Evolutionary conservation across 2,113 vertebrate genomes (phyloP).

Genomic region (Chionodraco myersi): DNA sequence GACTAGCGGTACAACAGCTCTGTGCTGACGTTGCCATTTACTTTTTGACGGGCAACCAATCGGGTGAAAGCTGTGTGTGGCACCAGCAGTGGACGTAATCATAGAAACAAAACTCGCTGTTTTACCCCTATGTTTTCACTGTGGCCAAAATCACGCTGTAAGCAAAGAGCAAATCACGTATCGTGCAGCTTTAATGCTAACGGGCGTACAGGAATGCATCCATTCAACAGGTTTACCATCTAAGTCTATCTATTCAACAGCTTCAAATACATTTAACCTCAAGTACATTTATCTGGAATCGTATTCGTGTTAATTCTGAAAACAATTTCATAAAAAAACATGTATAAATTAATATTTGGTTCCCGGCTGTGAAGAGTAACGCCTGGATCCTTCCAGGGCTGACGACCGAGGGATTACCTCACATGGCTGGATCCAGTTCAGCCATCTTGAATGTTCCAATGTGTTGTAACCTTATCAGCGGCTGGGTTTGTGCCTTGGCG

Average conservation of each 20-base stretch:
- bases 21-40: too few species aligned
- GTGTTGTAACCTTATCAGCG: constrained; percentile 45
- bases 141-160: too few species aligned
- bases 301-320: not conserved
- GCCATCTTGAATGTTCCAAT: constrained; percentile 56
- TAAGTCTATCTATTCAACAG: not conserved
- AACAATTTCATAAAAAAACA: constrained; percentile 7
- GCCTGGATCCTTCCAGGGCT: constrained; percentile 36
- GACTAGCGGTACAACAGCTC: too few species aligned
- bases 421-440: constrained; percentile 39
- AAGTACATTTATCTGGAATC: not conserved
- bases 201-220: too few species aligned
- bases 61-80: too few species aligned
- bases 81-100: too few species aligned
- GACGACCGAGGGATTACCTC: constrained; percentile 59
- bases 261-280: not conserved
- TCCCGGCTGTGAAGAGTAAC: constrained; percentile 8
- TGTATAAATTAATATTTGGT: not conserved
- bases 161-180: too few species aligned
- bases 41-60: too few species aligned
- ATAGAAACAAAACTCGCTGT: too few species aligned
- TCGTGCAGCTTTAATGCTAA: too few species aligned
- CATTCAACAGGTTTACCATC: not conserved
- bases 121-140: too few species aligned
- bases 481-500: constrained; percentile 52